Evolutionary conservation across 2,113 vertebrate genomes (phyloP).

Genomic region (Chionomys nivalis): DNA sequence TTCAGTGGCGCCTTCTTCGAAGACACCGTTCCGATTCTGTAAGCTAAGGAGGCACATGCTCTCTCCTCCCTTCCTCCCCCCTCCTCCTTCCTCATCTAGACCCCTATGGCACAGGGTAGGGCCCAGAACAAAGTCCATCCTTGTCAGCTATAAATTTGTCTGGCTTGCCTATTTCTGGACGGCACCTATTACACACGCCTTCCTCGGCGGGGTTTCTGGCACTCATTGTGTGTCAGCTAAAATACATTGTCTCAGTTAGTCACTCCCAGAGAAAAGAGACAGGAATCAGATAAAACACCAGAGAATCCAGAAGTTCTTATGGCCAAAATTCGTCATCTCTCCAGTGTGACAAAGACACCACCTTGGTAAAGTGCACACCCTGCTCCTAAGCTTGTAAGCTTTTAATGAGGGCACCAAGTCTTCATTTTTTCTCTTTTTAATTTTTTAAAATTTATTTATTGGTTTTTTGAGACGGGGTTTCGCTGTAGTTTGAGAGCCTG

Average conservation of each 20-base stretch:
- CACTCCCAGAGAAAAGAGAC: constrained; percentile 11
- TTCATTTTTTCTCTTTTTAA: background rate
- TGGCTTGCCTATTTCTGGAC: background rate
- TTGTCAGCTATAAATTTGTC: background rate
- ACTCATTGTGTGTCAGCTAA: background rate
- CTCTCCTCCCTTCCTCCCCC: background rate
- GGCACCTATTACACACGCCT: background rate
- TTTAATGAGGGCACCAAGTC: background rate
- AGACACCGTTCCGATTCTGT: background rate
- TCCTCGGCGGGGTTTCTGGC: background rate
- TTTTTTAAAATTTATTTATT: too few species aligned
- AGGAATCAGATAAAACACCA: background rate
- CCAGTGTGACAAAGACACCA: background rate
- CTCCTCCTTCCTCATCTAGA: rapidly evolving
- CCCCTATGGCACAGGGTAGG: background rate
- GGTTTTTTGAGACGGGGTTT: too few species aligned
- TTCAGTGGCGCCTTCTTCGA: background rate
- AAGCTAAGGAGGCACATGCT: background rate
- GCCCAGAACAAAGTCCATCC: background rate
- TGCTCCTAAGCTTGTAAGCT: background rate
- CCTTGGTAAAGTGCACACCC: too few species aligned
- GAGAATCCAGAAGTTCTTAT: background rate
- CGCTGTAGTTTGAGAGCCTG: too few species aligned
- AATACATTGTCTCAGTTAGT: background rate
- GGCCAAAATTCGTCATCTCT: background rate